Evolutionary conservation across 2,797 vertebrate species (phyloP).

Genomic region (Netta rufina): DNA sequence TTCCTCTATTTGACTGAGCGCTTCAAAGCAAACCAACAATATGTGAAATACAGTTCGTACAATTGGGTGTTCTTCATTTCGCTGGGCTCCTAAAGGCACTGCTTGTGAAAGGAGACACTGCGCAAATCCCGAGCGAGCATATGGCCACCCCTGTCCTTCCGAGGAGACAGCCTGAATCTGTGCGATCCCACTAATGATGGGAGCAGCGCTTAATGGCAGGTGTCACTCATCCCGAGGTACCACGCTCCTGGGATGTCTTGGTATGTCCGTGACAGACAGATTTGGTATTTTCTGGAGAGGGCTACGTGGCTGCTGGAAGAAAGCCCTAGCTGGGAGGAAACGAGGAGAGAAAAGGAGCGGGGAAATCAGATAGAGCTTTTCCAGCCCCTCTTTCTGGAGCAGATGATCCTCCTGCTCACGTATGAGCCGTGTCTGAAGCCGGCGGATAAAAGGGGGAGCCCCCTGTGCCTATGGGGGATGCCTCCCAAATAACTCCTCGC

Average conservation of each 20-base stretch:
- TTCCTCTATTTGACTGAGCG: neutral
- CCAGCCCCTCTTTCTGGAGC: neutral
- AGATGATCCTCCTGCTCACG: slow-evolving; percentile 25
- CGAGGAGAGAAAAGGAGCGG: neutral
- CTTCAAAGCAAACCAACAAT: neutral
- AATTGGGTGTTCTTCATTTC: neutral
- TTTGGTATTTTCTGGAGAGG: slow-evolving; percentile 42
- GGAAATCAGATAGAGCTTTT: slow-evolving; percentile 51
- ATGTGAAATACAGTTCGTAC: neutral
- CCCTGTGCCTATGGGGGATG: neutral
- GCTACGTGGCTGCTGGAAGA: neutral
- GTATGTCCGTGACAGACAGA: neutral
- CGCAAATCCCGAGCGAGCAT: slow-evolving; percentile 19
- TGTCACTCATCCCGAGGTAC: slow-evolving; percentile 53
- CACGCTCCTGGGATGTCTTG: slow-evolving; percentile 22
- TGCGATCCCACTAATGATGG: slow-evolving; percentile 30
- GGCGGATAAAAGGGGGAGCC: neutral
- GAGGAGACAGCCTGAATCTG: slow-evolving; percentile 8
- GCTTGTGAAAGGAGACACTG: neutral
- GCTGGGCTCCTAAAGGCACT: neutral
- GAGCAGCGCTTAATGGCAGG: slow-evolving; percentile 19
- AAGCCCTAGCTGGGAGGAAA: slow-evolving; percentile 51
- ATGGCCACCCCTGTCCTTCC: neutral
- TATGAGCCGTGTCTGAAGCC: slow-evolving; percentile 13
- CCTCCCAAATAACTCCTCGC: neutral